Evolutionary conservation across 2,888 invertebrate genomes (phyloP), one percentile per base, ranked within the genome.

Genomic region (Neria commutata): DNA sequence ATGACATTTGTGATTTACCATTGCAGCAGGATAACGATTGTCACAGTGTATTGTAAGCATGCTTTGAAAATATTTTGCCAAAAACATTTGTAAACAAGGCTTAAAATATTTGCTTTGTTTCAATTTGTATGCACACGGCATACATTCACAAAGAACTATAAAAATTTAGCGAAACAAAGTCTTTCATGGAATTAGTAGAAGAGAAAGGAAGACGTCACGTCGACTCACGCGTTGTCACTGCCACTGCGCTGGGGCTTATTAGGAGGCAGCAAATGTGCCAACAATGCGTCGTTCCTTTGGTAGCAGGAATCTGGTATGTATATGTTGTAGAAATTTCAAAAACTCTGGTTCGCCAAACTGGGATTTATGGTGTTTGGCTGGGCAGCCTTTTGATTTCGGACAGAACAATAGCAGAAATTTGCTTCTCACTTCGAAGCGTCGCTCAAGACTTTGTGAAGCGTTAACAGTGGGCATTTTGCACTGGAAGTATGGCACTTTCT

Each of bases 191-290:
- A 58, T 62, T 68, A 68, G 61, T n/a, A n/a, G n/a, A n/a, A n/a
- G n/a, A n/a, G n/a, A n/a, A n/a, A n/a, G n/a, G 11, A 64, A 75
- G 77, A 77, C 71, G 73, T 78, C 76, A 75, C 69, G 73, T 69
- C 69, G 73, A 71, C 72, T 72, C 69, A 70, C 69, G 67, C 72
- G 76, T 77, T 76, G 77, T 76, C 77, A 75, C 71, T 74, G 72
- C 71, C 71, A 71, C 67, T 67, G 67, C 74, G n/a, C n/a, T n/a
- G n/a, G 70, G 75, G 68, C 74, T 67, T 75, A 74, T 74, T 75
- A 76, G 67, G 69, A 62, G 69, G 61, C 61, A 61, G 65, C 62
- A 67, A 64, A 58, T 58, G 57, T 57, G 52, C 56, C 3, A 16
- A n/a, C 51, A 53, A 53, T 58, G 34, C n/a, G n/a, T n/a, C n/a